phyloP scores from a whole-genome alignment of 2,113 vertebrate species.

The Rattus rattus region DNA sequence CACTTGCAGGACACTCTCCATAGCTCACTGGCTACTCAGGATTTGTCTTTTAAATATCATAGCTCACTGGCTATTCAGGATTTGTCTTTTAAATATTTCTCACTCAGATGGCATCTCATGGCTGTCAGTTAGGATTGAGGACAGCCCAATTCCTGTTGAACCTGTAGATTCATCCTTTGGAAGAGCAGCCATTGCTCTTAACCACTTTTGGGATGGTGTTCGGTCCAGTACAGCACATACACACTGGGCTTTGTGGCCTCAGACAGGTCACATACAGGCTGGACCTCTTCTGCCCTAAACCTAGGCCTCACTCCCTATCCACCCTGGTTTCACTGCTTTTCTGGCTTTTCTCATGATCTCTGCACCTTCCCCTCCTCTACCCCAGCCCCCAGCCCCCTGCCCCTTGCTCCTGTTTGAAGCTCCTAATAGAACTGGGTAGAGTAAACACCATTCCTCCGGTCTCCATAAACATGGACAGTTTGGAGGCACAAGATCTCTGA shows the following conservation, averaged over 20 bases:
- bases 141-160: neutral
- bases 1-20: neutral
- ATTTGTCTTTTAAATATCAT: neutral
- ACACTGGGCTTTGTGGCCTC: neutral
- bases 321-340: neutral
- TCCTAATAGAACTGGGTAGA: neutral
- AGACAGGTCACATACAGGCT: accelerated
- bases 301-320: neutral
- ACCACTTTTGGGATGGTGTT: neutral
- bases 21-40: neutral
- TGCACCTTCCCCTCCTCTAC: neutral
- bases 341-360: neutral
- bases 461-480: neutral
- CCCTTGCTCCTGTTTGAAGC: neutral
- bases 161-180: no score
- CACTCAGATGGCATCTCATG: neutral
- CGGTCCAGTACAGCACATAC: neutral
- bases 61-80: neutral
- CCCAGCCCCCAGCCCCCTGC: no score
- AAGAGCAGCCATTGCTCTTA: no score
- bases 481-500: accelerated
- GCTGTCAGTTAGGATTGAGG: neutral
- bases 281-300: neutral
- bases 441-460: neutral
- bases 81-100: neutral